Conservation (phyloP, 2,888 invertebrate species). For the Vesta saturnalis region DNA sequence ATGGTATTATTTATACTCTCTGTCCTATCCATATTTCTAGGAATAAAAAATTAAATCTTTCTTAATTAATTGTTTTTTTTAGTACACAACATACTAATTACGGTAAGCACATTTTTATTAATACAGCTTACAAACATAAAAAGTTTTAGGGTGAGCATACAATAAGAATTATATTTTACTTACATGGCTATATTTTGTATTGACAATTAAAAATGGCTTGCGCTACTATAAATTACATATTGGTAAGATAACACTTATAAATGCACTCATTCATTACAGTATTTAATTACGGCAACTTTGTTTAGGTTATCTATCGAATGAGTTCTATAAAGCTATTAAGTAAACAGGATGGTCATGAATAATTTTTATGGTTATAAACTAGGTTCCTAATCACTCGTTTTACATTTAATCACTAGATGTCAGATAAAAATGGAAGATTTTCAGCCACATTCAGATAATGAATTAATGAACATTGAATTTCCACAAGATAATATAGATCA, state of each 20-base stretch:
- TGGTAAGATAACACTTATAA: background rate
- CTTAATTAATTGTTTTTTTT: too few relatives aligned
- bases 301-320: background rate
- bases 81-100: too few relatives aligned
- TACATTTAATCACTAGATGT: background rate
- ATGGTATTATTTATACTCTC: background rate
- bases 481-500: too few relatives aligned
- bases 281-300: background rate
- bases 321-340: background rate
- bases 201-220: background rate
- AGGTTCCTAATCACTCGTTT: background rate
- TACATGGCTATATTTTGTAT: background rate
- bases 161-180: background rate
- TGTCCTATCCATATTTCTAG: background rate
- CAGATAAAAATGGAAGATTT: conserved; percentile 2
- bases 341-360: background rate
- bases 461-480: too few relatives aligned
- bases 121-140: too few relatives aligned
- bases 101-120: too few relatives aligned
- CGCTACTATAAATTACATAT: background rate
- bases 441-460: too few relatives aligned
- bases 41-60: conserved; percentile 1
- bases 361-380: background rate
- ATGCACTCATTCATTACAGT: too few relatives aligned
- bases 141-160: background rate